A percentile compares a stretch with the other conserved stretches of the same genome.
These are phyloP conservation scores for Orthonychiurus folsomi DNA, from an alignment of 2,888 invertebrate species.

Conservation along the genomic window DNA sequence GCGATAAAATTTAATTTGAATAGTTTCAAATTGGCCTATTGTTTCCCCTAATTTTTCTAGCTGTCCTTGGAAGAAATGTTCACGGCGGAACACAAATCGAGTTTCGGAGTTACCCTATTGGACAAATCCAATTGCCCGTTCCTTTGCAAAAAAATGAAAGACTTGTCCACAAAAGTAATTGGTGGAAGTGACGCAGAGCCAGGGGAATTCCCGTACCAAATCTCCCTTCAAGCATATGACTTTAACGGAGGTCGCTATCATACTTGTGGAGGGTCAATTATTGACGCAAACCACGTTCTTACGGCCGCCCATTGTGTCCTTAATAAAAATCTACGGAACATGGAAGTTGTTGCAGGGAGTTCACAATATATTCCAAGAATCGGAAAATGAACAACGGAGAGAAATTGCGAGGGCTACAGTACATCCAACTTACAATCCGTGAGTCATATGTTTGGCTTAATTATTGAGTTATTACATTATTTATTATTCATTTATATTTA, in stretches of 20 bases:
- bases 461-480: not conserved
- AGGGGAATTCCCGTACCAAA: not conserved
- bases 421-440: constrained; percentile 20
- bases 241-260: constrained; percentile 27
- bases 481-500: not conserved
- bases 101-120: too few relatives aligned
- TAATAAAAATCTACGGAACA: constrained; percentile 18
- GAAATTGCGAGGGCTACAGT: constrained; percentile 6
- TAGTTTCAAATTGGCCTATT: too few relatives aligned
- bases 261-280: constrained; percentile 42
- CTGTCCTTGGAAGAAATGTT: too few relatives aligned
- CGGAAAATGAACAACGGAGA: constrained; percentile 35
- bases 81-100: too few relatives aligned
- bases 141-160: too few relatives aligned
- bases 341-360: constrained; percentile 41
- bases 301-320: constrained; percentile 43
- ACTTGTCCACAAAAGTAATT: not conserved
- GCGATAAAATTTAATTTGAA: too few relatives aligned
- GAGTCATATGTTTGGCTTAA: constrained; percentile 1
- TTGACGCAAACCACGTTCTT: constrained; percentile 39
- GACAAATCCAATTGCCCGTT: too few relatives aligned
- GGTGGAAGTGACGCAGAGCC: not conserved
- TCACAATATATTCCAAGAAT: constrained; percentile 40
- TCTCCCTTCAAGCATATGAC: not conserved
- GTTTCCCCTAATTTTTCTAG: too few relatives aligned